Conservation (phyloP, 2,113 vertebrate genomes). For the human (Homo sapiens) region GRCh38 chr22:39700501-39701000, state of each 20-base stretch:
- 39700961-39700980: not conserved
- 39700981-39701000: not conserved
- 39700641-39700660: fast-evolving
- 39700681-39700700: not conserved
- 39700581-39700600: fast-evolving
- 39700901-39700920: not conserved
- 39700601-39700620: fast-evolving
- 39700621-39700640: not conserved
- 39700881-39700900: not conserved
- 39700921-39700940: fast-evolving
- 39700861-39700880: not conserved
- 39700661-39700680: not conserved
- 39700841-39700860: not conserved
- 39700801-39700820: fast-evolving
- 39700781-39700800: not conserved
- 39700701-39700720: not conserved
- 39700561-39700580: fast-evolving
- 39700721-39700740: not conserved
- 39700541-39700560: not conserved
- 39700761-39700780: not conserved
- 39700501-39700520: not conserved
- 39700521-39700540: fast-evolving
- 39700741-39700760: not conserved
- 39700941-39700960: not conserved
- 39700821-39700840: not conserved